Evolutionary conservation across 2,113 vertebrate genomes (phyloP).

Genomic region (Varanus komodoensis): DNA sequence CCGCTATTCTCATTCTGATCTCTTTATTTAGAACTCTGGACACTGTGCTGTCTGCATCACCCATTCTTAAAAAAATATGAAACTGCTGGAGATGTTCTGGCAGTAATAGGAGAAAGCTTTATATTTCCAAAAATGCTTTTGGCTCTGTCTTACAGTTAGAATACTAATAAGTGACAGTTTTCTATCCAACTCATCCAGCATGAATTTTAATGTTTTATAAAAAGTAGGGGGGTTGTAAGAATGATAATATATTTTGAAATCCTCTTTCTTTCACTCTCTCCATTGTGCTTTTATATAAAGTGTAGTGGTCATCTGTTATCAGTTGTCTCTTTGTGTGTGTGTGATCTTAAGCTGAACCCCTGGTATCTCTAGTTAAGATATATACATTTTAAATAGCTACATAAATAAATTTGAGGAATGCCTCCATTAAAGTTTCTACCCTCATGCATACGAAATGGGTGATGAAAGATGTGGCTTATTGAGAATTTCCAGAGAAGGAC

Average conservation of each 20-base stretch:
- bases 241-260: neutral
- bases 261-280: neutral
- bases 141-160: neutral
- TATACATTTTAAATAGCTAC: too few relatives aligned
- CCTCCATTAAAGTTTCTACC: neutral
- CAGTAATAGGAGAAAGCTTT: conserved; percentile 23
- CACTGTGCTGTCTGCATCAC: conserved; percentile 17
- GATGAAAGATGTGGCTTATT: neutral
- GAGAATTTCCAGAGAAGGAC: neutral
- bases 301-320: neutral
- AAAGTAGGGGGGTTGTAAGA: neutral
- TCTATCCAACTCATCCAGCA: neutral
- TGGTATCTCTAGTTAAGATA: neutral
- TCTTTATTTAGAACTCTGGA: conserved; percentile 29
- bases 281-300: neutral
- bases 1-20: conserved; percentile 21
- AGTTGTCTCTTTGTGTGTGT: neutral
- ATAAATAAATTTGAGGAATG: neutral
- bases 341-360: neutral
- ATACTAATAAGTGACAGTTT: neutral
- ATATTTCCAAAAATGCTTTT: conserved; percentile 23
- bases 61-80: neutral
- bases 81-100: conserved; percentile 33
- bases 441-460: neutral
- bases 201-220: conserved; percentile 14